Percentiles rank a stretch among this genome's conserved stretches.
Conservation (phyloP, 1,140 invertebrate genomes). For the Adoxophyes honmai region DNA sequence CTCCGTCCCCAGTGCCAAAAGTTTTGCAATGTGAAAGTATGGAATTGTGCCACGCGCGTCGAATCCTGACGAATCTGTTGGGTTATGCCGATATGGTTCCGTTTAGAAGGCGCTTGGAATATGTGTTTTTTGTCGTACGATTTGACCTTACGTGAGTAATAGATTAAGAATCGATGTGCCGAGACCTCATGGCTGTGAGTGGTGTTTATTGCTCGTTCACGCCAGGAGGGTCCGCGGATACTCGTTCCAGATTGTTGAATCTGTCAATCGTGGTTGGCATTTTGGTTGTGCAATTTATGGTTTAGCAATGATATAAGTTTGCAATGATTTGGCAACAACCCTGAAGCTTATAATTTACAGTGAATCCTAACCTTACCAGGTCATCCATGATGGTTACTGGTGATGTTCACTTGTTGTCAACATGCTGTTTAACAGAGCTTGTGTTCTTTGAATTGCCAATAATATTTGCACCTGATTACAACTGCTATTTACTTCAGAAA, state of each 20-base stretch:
- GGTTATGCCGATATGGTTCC: slow-evolving; percentile 27
- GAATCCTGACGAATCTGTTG: slow-evolving; percentile 58
- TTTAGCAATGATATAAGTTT: slow-evolving; percentile 40
- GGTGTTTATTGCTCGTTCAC: slow-evolving; percentile 10
- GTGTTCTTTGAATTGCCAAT: no score
- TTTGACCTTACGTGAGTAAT: slow-evolving; percentile 44
- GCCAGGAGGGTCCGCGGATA: not conserved
- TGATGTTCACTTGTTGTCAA: no score
- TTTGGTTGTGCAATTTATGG: slow-evolving; percentile 45
- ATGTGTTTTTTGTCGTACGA: slow-evolving; percentile 44
- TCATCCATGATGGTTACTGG: no score
- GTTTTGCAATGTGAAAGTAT: slow-evolving; percentile 77
- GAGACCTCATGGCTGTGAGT: slow-evolving; percentile 31
- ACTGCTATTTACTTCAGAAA: no score
- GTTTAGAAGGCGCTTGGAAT: slow-evolving; percentile 27
- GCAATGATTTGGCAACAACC: slow-evolving; percentile 27
- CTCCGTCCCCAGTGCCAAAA: slow-evolving; percentile 74
- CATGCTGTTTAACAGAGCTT: no score
- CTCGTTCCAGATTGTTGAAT: slow-evolving; percentile 22
- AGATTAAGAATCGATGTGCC: slow-evolving; percentile 36
- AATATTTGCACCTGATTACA: no score
- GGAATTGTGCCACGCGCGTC: slow-evolving; percentile 72
- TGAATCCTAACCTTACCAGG: not conserved
- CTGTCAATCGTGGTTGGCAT: slow-evolving; percentile 34
- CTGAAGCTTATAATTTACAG: not conserved